Evolutionary conservation across 2,797 vertebrate species (phyloP), one percentile per base, ranked within the genome.

Genomic region (Enteromius anoplus): DNA sequence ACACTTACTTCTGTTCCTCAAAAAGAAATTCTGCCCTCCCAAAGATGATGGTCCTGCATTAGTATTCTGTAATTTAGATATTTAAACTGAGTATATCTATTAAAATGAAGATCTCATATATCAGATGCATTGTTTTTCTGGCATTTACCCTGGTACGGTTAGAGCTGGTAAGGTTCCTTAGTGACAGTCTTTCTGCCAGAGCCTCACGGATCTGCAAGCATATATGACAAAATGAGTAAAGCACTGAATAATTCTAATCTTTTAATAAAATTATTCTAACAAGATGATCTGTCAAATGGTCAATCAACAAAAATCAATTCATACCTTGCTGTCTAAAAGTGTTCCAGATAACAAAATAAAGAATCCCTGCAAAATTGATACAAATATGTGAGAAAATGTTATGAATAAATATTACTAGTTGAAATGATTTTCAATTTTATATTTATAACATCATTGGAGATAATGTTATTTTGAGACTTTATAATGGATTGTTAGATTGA

Each of bases 291-390:
- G 12, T 23, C 58, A 75, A 65, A 40, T 70, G 10, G 12, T 5
- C 62, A 51, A 12, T 9, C 7, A 40, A 10, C 8, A 29, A 42
- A 64, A 47, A 51, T 42, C 7, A 12, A 68, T 53, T 87, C 89
- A 60, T 90, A 95, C 94, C 92, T 92, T 94, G 77, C 90, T 85
- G 84, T 95, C 93, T 32, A 92, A 83, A 2, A 94, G 89, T 5
- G 90, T 93, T 62, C 93, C 94, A 86, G 94, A 93, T 53, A 95
- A 84, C 85, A 95, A 91, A 89, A 95, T 91, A 64, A 93, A 94
- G 86, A 94, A 92, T 53, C 94, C 94, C 94, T 95, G 76, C 9
- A 49, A 55, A 73, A 70, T 3, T 53, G 2, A n/a, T 58, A 17
- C 9, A 70, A 42, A 53, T 4, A 4, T 0, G 29, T 26, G 3